phyloP scores from a whole-genome alignment of 2,113 vertebrate species.

The Amblyopsis rosae region DNA sequence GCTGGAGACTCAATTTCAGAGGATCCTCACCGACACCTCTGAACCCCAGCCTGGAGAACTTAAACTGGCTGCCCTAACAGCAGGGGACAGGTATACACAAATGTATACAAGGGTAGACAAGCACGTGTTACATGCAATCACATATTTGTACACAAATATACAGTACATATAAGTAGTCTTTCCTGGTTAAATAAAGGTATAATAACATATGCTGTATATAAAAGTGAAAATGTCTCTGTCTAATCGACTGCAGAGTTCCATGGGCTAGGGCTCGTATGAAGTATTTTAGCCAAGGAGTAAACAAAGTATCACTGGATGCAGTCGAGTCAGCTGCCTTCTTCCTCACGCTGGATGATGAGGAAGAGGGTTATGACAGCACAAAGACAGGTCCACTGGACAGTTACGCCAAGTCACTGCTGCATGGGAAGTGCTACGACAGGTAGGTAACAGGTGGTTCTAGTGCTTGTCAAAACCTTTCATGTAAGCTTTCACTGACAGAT shows the following conservation, averaged over 20 bases:
- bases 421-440: constrained; percentile 91
- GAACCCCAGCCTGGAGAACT: constrained; percentile 85
- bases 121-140: too few relatives aligned
- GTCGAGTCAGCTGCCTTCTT: constrained; percentile 91
- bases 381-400: constrained; percentile 77
- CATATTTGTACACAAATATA: background rate
- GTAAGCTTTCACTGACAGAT: background rate
- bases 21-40: constrained; percentile 85
- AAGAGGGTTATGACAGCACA: constrained; percentile 71
- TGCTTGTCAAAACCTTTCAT: background rate
- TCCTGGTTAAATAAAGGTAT: too few relatives aligned
- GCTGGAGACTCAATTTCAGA: constrained; percentile 89
- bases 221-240: background rate
- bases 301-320: constrained; percentile 81
- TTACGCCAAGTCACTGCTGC: constrained; percentile 91
- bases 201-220: background rate
- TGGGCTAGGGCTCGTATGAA: constrained; percentile 86
- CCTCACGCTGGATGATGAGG: constrained; percentile 84
- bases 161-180: background rate
- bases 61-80: constrained; percentile 84
- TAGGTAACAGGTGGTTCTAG: constrained; percentile 36
- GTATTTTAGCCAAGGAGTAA: constrained; percentile 83
- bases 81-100: constrained; percentile 81
- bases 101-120: background rate
- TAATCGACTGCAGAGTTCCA: constrained; percentile 72